phyloP scores from a whole-genome alignment of 2,113 vertebrate species.

The Terrapene triunguis region DNA sequence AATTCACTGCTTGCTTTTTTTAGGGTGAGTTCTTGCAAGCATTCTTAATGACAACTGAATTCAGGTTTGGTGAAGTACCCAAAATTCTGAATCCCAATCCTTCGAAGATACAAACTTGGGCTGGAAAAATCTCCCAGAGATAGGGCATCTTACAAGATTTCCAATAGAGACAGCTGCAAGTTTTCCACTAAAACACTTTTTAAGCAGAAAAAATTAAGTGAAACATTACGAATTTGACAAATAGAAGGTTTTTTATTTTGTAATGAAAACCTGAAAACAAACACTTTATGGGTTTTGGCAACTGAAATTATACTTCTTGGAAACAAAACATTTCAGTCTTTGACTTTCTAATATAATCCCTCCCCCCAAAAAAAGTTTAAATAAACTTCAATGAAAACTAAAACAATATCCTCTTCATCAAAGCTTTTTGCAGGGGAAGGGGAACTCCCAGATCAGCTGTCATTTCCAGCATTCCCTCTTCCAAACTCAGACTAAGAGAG shows the following conservation, averaged over 20 bases:
- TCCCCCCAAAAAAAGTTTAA: not conserved
- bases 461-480: not conserved
- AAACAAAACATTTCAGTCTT: not conserved
- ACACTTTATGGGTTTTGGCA: accelerated
- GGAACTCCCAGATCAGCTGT: not conserved
- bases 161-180: not conserved
- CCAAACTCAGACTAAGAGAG: not conserved
- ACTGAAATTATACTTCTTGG: not conserved
- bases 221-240: not conserved
- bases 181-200: not conserved
- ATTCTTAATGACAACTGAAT: not conserved
- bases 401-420: not conserved
- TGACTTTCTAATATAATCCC: not conserved
- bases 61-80: not conserved
- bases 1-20: not conserved
- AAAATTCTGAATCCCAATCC: not conserved
- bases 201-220: not conserved
- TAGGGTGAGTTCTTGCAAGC: not conserved
- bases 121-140: not conserved
- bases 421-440: not conserved
- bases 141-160: not conserved
- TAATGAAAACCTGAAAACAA: not conserved
- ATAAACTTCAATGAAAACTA: not conserved
- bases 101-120: not conserved
- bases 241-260: not conserved